phyloP scores from a whole-genome alignment of 2,113 vertebrate species.

The Perca schrenkii region DNA sequence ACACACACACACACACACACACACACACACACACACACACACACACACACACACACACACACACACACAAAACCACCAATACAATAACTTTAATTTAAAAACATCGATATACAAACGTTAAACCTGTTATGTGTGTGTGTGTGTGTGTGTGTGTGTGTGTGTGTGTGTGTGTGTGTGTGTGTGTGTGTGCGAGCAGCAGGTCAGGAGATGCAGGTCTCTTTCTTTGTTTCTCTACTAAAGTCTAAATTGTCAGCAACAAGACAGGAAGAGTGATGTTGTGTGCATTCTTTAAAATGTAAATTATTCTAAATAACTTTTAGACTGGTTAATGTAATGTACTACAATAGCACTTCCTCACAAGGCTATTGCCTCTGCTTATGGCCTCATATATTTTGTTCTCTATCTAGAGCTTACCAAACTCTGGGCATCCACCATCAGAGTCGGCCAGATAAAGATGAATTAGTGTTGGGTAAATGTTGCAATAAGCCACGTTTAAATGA shows the following conservation, averaged over 20 bases:
- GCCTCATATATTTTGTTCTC: conserved; percentile 46
- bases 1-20: too few species aligned
- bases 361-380: conserved; percentile 24
- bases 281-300: conserved; percentile 27
- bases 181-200: not conserved
- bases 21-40: conserved; percentile 24
- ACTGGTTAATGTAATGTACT: conserved; percentile 36
- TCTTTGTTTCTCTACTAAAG: not conserved
- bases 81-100: not conserved
- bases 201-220: not conserved
- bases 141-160: not conserved
- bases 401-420: conserved; percentile 13
- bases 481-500: conserved; percentile 59
- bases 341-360: conserved; percentile 13
- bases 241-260: not conserved
- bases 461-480: conserved; percentile 47
- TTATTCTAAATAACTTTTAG: conserved; percentile 36
- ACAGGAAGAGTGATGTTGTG: conserved; percentile 34
- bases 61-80: not conserved
- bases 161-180: not conserved
- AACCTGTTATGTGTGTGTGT: too few species aligned
- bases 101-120: not conserved
- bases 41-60: too few species aligned
- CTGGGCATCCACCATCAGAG: not conserved
- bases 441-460: conserved; percentile 34